Percentiles rank a stretch among this genome's conserved stretches.
These are phyloP conservation scores for Alsophila aescularia DNA, from an alignment of 2,888 invertebrate species.

Conservation along the genomic window DNA sequence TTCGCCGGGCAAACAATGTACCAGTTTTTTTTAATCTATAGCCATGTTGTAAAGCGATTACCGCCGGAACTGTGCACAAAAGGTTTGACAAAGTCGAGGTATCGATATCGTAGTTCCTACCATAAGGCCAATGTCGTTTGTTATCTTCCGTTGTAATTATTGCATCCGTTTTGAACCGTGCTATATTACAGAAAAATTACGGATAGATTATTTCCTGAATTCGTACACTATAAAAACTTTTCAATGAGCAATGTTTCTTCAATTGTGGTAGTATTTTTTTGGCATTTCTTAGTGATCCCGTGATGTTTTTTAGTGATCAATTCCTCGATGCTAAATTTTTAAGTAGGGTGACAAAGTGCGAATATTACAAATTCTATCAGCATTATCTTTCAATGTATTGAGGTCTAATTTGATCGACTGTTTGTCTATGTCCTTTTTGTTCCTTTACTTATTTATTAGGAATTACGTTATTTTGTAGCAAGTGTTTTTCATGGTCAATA, in stretches of 20 bases:
- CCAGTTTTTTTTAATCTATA: constrained; percentile 58
- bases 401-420: background rate
- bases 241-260: background rate
- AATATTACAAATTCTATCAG: constrained; percentile 67
- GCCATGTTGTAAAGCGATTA: constrained; percentile 71
- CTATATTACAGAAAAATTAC: constrained; percentile 23
- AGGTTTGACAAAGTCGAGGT: constrained; percentile 70
- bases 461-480: background rate
- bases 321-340: constrained; percentile 60
- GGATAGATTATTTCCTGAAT: too few species aligned
- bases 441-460: too few species aligned
- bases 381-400: background rate
- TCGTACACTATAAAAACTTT: too few species aligned
- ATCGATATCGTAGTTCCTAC: constrained; percentile 80
- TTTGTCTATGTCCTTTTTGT: background rate
- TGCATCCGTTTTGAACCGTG: constrained; percentile 60
- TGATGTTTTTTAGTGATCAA: constrained; percentile 64
- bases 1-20: constrained; percentile 63
- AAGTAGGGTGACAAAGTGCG: constrained; percentile 40
- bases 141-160: constrained; percentile 67
- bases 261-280: background rate
- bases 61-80: constrained; percentile 78
- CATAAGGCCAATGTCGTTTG: constrained; percentile 75
- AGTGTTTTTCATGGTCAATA: background rate
- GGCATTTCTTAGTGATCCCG: constrained; percentile 48